Percentiles rank a stretch among this genome's conserved stretches.
phyloP scores from a whole-genome alignment of 2,113 vertebrate genomes.

The Centropus unirufus region DNA sequence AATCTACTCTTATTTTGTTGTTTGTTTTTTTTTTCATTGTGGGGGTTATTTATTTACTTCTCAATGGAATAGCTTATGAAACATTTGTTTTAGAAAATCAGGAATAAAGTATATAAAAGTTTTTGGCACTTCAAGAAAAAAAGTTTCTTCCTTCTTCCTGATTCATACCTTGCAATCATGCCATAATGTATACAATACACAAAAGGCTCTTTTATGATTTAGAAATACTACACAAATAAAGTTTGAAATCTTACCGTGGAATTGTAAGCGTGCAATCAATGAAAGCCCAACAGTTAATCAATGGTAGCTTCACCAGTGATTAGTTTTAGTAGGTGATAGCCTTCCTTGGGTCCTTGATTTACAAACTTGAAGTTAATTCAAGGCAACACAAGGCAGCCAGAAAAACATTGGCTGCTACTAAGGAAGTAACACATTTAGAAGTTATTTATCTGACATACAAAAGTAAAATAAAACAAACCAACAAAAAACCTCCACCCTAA shows the following conservation, averaged over 20 bases:
- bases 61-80: neutral
- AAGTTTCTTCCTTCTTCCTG: neutral
- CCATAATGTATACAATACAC: neutral
- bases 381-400: constrained; percentile 5
- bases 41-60: too few relatives aligned
- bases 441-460: neutral
- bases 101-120: neutral
- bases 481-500: too few relatives aligned
- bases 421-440: neutral
- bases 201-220: constrained; percentile 3
- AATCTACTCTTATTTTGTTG: neutral
- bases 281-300: constrained; percentile 55
- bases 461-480: neutral
- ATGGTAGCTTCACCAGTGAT: constrained; percentile 52
- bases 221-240: constrained; percentile 47
- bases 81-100: neutral
- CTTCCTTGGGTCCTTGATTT: constrained; percentile 26
- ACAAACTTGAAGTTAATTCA: constrained; percentile 42
- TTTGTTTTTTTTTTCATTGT: too few relatives aligned
- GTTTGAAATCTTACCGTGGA: constrained; percentile 17
- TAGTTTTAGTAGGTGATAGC: neutral
- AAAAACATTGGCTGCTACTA: neutral
- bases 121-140: neutral
- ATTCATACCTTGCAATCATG: neutral
- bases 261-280: constrained; percentile 49